Evolutionary conservation across 2,113 vertebrate species (phyloP), one percentile per base, ranked within the genome.

Genomic region (Gnathonemus longibarbis): DNA sequence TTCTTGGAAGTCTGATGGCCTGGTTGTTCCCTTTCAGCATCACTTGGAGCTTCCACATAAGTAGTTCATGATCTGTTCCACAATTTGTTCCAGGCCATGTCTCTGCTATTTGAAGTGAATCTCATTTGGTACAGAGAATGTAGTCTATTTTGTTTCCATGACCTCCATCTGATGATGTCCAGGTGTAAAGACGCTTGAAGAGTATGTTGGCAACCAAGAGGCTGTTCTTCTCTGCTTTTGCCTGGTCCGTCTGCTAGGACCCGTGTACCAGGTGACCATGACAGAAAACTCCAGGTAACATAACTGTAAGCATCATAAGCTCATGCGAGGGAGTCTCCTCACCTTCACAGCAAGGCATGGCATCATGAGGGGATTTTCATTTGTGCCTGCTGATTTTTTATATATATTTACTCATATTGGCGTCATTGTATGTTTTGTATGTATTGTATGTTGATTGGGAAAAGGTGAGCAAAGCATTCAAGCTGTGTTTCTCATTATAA

Each of bases 31-130:
- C 27, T 35, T 15, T 77, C 31, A 77, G 70, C 27, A 15, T 77
- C 70, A 80, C 31, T 80, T 42, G 35, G 35, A 70, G 62, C n/a
- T 31, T 27, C 6, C 62, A 70, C 35, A 39, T 42, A 80, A 80
- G 74, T 80, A 80, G 35, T 80, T 42, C 74, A 80, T 80, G 74
- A 80, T 80, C 74, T 80, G 74, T 42, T 80, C 74, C 74, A 80
- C 35, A 42, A 42, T 80, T 35, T 42, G 74, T 19, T 80, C 74
- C 74, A 39, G 35, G 35, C 35, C 74, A 19, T 17, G 74, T 39
- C 70, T 77, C 35, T 15, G 35, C 74, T 77, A 39, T 77, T 39
- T 77, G 31, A 74, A 74, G 27, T 15, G 66, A 77, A 77, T 39
- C 70, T 77, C 70, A 39, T 77, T 77, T 80, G 74, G 74, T 35